These are phyloP conservation scores for Caradrina kadenii DNA, from an alignment of 2,888 invertebrate species.

Conservation along the genomic window DNA sequence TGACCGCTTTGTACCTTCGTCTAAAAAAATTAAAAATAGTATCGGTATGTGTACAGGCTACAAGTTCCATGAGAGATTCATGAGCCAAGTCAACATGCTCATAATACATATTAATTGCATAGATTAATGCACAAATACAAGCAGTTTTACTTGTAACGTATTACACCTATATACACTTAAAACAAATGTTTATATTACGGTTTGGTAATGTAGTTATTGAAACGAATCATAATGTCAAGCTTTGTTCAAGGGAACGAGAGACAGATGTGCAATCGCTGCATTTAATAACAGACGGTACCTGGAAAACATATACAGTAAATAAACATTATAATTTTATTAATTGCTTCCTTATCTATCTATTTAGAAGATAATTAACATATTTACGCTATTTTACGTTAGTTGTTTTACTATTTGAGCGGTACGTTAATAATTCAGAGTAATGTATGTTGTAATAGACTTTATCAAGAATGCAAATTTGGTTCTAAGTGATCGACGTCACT, in stretches of 20 bases:
- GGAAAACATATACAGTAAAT: conserved; percentile 23
- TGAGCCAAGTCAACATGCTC: conserved; percentile 42
- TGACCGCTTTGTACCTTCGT: conserved; percentile 39
- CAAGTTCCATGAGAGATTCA: conserved; percentile 45
- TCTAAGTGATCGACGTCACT: conserved; percentile 30
- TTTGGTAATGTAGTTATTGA: conserved; percentile 10
- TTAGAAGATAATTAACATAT: conserved; percentile 43
- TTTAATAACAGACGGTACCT: conserved; percentile 21
- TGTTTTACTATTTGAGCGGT: conserved; percentile 38
- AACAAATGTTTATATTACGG: conserved; percentile 20
- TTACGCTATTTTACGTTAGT: conserved; percentile 32
- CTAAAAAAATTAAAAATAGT: conserved; percentile 54
- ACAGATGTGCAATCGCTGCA: conserved; percentile 17
- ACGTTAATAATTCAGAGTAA: conserved; percentile 39
- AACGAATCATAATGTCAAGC: conserved; percentile 21
- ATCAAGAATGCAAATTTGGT: conserved; percentile 51
- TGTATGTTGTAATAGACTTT: conserved; percentile 40
- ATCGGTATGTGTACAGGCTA: conserved; percentile 44
- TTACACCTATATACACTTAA: conserved; percentile 23
- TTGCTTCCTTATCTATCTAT: conserved; percentile 34
- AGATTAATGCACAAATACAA: conserved; percentile 27
- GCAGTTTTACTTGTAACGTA: conserved; percentile 18
- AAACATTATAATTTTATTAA: conserved; percentile 23
- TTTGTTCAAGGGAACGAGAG: background rate
- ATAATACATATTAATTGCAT: conserved; percentile 53